Evolutionary conservation across 2,888 invertebrate species (phyloP), one percentile per base, ranked within the genome.

Genomic region (Lasioglossum calceatum): DNA sequence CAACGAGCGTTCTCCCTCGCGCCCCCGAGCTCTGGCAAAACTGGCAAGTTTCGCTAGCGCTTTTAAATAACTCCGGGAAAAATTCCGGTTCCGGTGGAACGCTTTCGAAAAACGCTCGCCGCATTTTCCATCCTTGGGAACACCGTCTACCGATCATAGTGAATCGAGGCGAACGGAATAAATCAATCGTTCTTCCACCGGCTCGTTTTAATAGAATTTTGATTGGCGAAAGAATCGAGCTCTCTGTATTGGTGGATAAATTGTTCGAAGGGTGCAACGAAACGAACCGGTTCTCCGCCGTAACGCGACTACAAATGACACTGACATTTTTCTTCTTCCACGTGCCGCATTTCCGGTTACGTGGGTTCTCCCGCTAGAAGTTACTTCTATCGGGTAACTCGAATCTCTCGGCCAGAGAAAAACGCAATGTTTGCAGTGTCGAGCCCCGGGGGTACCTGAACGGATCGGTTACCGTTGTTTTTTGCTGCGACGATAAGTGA

Each of bases 41-140:
- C 39, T 23, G 77, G 83, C 82, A 78, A 71, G 75, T 44, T 23
- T 85, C 27, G 71, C 12, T n/a, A 61, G 77, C 50, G 84, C 75
- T 54, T 79, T 84, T 50, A 72, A 79, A 84, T 75, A 79, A 84
- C 76, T 61, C 64, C 64, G 83, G 76, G 61, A 64, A 79, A 61
- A 76, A 61, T 76, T 83, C 27, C 10, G 36, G n/a, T 74, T 73
- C 32, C 23, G 61, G 4, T 16, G 3, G 44, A 79, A 44, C 74
- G 73, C 32, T 73, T 67, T 50, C 36, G 67, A 23, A 50, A 58
- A 67, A 54, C 47, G 77, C 7, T 70, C 70, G 32, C 16, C 4
- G 77, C 23, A 67, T 50, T 50, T 36, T 32, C 39, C 19, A 47
- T 47, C 47, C 44, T 73, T 47, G 50, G 50, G 32, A 58, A 61